Percentiles rank a stretch among this genome's conserved stretches.
Evolutionary conservation across 2,113 vertebrate species (phyloP).

Genomic region (Dermatemys mawii): DNA sequence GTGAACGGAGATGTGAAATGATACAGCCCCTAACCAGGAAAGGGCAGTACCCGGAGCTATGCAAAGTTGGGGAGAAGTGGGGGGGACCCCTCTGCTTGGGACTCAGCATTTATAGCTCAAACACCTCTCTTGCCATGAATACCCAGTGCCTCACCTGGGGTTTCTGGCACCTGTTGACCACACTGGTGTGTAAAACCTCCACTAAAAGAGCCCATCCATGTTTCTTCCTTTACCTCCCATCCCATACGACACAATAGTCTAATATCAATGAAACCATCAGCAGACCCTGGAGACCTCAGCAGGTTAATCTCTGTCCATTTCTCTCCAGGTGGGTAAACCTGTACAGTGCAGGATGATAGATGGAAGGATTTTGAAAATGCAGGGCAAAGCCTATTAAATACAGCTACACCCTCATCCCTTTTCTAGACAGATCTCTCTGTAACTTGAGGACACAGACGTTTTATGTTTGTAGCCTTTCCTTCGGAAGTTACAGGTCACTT

Average conservation of each 20-base stretch:
- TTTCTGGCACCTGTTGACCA: not conserved
- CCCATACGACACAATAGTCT: not conserved
- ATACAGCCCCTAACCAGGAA: not conserved
- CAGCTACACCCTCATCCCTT: not conserved
- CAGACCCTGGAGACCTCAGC: not conserved
- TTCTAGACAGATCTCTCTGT: not conserved
- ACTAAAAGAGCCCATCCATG: not conserved
- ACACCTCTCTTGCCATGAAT: not conserved
- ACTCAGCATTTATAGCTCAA: not conserved
- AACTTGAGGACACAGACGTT: not conserved
- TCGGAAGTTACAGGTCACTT: not conserved
- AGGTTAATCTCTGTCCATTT: not conserved
- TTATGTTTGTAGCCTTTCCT: not conserved
- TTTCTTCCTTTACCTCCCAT: not conserved
- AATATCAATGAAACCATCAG: not conserved
- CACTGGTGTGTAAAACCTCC: accelerated
- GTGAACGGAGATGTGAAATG: not conserved
- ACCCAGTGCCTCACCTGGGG: not conserved
- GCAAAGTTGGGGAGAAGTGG: accelerated
- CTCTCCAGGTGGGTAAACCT: not conserved
- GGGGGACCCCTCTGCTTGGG: not conserved
- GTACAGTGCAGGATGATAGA: not conserved
- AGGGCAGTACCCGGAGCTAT: accelerated
- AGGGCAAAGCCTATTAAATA: not conserved
- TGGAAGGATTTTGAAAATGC: not conserved